These are phyloP conservation scores for Camelus dromedarius DNA, from an alignment of 2,113 vertebrate genomes.

Conservation along the genomic window DNA sequence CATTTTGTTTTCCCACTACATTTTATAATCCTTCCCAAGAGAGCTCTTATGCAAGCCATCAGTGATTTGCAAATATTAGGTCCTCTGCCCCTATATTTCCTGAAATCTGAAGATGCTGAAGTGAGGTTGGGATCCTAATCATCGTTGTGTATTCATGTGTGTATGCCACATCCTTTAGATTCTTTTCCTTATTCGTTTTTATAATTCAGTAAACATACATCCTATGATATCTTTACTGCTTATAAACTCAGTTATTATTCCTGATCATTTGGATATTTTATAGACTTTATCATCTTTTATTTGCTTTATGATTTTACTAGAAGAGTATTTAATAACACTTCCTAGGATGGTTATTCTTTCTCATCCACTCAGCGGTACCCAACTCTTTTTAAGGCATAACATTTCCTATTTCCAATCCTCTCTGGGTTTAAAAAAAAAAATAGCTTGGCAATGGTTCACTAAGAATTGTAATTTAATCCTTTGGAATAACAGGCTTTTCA, in stretches of 20 bases:
- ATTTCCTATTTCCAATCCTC: conserved; percentile 79
- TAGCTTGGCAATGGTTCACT: conserved; percentile 80
- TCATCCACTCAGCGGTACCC: conserved; percentile 41
- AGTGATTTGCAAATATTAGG: conserved; percentile 28
- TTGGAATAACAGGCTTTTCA: conserved; percentile 84
- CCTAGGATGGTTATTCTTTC: conserved; percentile 28
- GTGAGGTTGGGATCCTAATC: background rate
- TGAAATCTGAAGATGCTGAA: background rate
- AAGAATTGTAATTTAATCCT: conserved; percentile 84
- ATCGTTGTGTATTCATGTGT: conserved; percentile 5
- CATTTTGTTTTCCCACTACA: background rate
- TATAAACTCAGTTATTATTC: conserved; percentile 37
- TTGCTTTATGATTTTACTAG: conserved; percentile 54
- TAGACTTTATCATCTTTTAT: conserved; percentile 47
- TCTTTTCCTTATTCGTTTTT: background rate
- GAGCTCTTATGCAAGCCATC: background rate
- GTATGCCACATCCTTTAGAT: background rate
- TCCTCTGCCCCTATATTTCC: background rate
- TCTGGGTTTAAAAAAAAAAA: conserved; percentile 67
- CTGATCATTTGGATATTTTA: conserved; percentile 56
- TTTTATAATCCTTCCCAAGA: conserved; percentile 14
- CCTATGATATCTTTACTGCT: background rate
- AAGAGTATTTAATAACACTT: conserved; percentile 55
- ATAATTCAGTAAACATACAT: conserved; percentile 31
- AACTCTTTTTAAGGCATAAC: conserved; percentile 65